Evolutionary conservation across 2,797 vertebrate genomes (phyloP).

Genomic region (Acomys russatus): DNA sequence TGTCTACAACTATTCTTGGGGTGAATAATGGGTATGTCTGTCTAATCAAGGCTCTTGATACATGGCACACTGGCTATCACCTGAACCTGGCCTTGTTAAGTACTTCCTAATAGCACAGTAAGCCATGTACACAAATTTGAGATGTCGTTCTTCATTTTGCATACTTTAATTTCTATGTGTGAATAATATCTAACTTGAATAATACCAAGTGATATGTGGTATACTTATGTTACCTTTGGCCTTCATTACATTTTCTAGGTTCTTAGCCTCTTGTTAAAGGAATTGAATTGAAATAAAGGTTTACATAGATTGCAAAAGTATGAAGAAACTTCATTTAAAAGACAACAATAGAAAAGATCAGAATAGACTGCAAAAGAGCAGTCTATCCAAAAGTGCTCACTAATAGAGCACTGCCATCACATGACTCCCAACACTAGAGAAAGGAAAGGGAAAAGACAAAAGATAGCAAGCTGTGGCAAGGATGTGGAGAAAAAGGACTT

Average conservation of each 20-base stretch:
- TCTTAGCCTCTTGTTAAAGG: neutral
- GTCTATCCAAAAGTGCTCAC: neutral
- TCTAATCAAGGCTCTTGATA: neutral
- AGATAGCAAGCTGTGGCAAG: neutral
- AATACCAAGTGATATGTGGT: neutral
- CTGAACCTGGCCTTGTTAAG: neutral
- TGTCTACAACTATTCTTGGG: neutral
- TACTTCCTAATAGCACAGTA: neutral
- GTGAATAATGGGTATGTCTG: neutral
- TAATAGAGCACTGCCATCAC: neutral
- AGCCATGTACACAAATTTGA: neutral
- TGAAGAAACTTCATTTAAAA: neutral
- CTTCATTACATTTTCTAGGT: neutral
- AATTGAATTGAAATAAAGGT: neutral
- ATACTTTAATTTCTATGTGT: neutral
- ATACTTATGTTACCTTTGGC: neutral
- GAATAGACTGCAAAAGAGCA: neutral
- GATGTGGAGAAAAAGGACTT: neutral
- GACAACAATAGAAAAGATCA: neutral
- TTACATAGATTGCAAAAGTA: neutral
- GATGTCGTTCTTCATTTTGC: neutral
- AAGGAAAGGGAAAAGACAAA: neutral
- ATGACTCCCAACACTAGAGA: neutral
- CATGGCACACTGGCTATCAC: neutral
- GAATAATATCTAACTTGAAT: neutral